A percentile compares a stretch with the other conserved stretches of the same genome.
These are phyloP conservation scores for Labeo catla DNA, from an alignment of 2,113 vertebrate species.

Conservation along the genomic window DNA sequence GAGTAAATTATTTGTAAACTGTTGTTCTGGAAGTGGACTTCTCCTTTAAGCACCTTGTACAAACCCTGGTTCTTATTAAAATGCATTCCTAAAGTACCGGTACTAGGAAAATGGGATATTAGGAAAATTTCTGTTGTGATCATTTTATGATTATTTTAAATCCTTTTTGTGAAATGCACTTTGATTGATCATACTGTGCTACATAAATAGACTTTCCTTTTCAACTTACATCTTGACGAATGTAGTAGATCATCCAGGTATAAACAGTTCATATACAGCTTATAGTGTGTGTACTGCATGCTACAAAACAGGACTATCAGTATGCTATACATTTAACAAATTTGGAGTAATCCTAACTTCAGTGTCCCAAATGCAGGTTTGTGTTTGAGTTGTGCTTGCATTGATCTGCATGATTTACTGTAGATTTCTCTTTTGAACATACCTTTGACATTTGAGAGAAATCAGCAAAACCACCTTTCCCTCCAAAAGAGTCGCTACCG, in stretches of 20 bases:
- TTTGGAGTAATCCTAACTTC: neutral
- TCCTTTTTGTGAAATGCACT: too few species aligned
- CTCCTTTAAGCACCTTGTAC: too few species aligned
- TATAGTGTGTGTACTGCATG: too few species aligned
- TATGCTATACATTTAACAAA: neutral
- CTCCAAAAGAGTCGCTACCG: slow-evolving; percentile 81
- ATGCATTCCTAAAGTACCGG: too few species aligned
- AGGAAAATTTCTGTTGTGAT: too few species aligned
- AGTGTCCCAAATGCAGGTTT: neutral
- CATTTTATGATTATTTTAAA: neutral
- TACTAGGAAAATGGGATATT: too few species aligned
- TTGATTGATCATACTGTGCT: neutral
- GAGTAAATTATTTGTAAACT: too few species aligned
- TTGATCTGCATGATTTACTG: neutral
- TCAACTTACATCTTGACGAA: neutral
- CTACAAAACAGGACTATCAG: too few species aligned
- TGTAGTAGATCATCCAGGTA: neutral
- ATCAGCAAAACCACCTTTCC: slow-evolving; percentile 88
- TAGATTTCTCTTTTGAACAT: slow-evolving; percentile 53
- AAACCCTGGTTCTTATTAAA: too few species aligned
- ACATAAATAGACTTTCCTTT: neutral
- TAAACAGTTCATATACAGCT: neutral
- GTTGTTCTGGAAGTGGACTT: too few species aligned
- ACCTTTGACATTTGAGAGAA: slow-evolving; percentile 98
- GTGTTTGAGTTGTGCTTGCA: neutral